Conservation (phyloP, 1,140 invertebrate genomes). For the Holotrichia oblita region DNA sequence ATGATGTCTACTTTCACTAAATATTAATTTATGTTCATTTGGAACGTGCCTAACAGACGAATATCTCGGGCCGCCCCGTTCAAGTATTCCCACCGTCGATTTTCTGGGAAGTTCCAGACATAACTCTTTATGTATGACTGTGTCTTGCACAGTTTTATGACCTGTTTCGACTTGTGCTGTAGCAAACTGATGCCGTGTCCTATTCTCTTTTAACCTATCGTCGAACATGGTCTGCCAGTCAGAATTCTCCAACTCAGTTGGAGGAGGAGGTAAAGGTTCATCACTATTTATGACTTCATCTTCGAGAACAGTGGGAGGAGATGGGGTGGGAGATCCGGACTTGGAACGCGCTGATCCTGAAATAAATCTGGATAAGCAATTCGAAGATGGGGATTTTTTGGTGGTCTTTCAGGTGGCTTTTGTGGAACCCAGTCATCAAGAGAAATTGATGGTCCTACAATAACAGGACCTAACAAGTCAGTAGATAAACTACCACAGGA, state of each 20-base stretch:
- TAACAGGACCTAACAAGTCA: conserved; percentile 70
- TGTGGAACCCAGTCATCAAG: conserved; percentile 79
- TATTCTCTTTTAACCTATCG: conserved; percentile 50
- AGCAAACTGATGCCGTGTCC: conserved; percentile 52
- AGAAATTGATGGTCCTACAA: conserved; percentile 71
- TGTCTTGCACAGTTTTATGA: conserved; percentile 36
- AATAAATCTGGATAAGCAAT: conserved; percentile 62
- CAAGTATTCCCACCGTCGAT: conserved; percentile 55
- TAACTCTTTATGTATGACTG: not conserved
- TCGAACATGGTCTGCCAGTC: conserved; percentile 52
- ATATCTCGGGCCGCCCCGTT: conserved; percentile 47
- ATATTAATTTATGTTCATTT: conserved; percentile 21
- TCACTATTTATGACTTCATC: conserved; percentile 72
- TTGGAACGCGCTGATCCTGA: conserved; percentile 67
- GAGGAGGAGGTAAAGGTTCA: conserved; percentile 78
- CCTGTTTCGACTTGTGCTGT: conserved; percentile 56
- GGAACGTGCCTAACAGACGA: conserved; percentile 43
- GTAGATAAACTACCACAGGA: conserved; percentile 71
- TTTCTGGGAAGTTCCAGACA: conserved; percentile 46
- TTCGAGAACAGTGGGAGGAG: conserved; percentile 70
- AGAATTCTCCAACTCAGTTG: conserved; percentile 65
- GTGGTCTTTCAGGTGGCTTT: conserved; percentile 70
- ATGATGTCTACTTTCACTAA: not conserved
- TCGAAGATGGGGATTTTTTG: conserved; percentile 79
- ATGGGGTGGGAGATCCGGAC: conserved; percentile 79